phyloP scores from a whole-genome alignment of 1,140 invertebrate species.

The Bradysia coprophila region DNA sequence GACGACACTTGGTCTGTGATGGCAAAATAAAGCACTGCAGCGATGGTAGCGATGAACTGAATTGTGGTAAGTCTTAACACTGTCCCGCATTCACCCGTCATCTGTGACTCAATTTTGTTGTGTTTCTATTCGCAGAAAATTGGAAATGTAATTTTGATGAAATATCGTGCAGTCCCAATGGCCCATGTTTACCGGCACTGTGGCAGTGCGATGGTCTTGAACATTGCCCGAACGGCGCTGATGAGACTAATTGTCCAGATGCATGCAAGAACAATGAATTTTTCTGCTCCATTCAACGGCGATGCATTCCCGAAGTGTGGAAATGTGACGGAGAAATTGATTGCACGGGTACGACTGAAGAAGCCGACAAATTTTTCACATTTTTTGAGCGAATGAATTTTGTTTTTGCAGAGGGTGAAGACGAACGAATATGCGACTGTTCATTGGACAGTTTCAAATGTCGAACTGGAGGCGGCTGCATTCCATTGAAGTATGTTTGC shows the following conservation, averaged over 20 bases:
- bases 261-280: slow-evolving; percentile 35
- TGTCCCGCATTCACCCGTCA: too few species aligned
- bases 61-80: slow-evolving; percentile 33
- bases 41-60: slow-evolving; percentile 48
- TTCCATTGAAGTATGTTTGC: slow-evolving; percentile 30
- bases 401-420: slow-evolving; percentile 30
- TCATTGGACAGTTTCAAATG: slow-evolving; percentile 34
- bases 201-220: slow-evolving; percentile 44
- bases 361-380: too few species aligned
- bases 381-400: not conserved
- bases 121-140: slow-evolving; percentile 14
- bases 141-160: slow-evolving; percentile 40
- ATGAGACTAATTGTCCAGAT: slow-evolving; percentile 38
- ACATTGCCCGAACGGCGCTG: slow-evolving; percentile 43
- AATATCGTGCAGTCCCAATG: slow-evolving; percentile 25
- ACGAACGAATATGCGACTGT: slow-evolving; percentile 41
- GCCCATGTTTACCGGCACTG: slow-evolving; percentile 32
- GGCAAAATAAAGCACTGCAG: slow-evolving; percentile 41
- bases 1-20: slow-evolving; percentile 50
- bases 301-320: slow-evolving; percentile 37
- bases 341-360: slow-evolving; percentile 29
- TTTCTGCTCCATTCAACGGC: slow-evolving; percentile 27
- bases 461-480: slow-evolving; percentile 35
- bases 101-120: not conserved
- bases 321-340: slow-evolving; percentile 45